Conservation (phyloP, 2,888 invertebrate genomes). For the Linnaemya tessellans region DNA sequence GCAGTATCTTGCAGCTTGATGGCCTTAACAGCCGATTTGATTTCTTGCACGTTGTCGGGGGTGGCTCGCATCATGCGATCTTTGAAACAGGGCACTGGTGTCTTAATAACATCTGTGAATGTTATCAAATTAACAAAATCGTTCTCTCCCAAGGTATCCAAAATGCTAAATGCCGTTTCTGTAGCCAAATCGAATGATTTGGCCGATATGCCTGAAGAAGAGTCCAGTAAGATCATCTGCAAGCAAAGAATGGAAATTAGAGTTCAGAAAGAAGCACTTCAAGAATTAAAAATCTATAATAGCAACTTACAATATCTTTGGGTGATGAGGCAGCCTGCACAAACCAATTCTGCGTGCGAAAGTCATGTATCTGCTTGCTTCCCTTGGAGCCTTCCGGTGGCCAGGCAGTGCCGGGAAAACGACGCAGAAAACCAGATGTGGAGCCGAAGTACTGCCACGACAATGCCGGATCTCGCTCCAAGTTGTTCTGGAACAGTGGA, state of each 20-base stretch:
- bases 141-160: conserved; percentile 97
- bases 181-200: conserved; percentile 93
- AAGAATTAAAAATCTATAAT: neutral
- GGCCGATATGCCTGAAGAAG: conserved; percentile 94
- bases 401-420: conserved; percentile 98
- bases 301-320: conserved; percentile 91
- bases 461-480: conserved; percentile 93
- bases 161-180: conserved; percentile 93
- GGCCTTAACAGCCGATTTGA: conserved; percentile 90
- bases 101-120: conserved; percentile 92
- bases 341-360: conserved; percentile 97
- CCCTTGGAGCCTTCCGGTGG: conserved; percentile 91
- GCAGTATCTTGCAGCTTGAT: conserved; percentile 91
- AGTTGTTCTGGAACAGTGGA: conserved; percentile 94
- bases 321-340: conserved; percentile 98
- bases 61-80: conserved; percentile 94
- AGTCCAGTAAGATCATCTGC: conserved; percentile 92
- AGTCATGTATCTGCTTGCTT: conserved; percentile 95
- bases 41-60: conserved; percentile 91
- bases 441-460: conserved; percentile 99
- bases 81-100: conserved; percentile 95
- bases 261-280: neutral
- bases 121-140: conserved; percentile 98
- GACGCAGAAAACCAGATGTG: conserved; percentile 96
- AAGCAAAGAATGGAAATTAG: neutral